phyloP scores from a whole-genome alignment of 2,888 invertebrate species.

The Coleophora deauratella region DNA sequence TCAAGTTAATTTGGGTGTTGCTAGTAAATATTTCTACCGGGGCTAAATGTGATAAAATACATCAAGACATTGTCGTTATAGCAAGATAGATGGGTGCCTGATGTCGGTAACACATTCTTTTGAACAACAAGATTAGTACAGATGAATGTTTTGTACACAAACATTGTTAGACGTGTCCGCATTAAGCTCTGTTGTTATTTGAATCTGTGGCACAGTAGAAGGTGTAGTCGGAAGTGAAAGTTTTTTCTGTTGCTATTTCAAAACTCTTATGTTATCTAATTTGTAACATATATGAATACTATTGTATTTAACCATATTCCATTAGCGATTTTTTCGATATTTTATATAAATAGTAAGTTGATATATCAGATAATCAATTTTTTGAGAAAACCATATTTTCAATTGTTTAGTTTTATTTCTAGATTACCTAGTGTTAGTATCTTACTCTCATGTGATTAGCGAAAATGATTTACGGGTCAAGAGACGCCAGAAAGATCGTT shows the following conservation, averaged over 20 bases:
- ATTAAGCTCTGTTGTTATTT: conserved; percentile 35
- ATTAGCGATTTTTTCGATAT: too few relatives aligned
- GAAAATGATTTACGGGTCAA: too few relatives aligned
- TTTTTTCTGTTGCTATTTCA: too few relatives aligned
- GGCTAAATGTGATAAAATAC: conserved; percentile 68
- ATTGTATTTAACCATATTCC: too few relatives aligned
- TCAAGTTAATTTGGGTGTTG: conserved; percentile 30
- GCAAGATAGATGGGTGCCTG: conserved; percentile 56
- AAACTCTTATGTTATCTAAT: too few relatives aligned
- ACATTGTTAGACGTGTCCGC: conserved; percentile 23
- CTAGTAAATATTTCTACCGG: conserved; percentile 61
- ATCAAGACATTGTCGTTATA: conserved; percentile 71
- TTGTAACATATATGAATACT: too few relatives aligned
- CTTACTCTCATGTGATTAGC: too few relatives aligned
- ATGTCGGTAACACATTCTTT: conserved; percentile 50
- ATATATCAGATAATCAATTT: too few relatives aligned
- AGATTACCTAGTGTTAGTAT: too few relatives aligned
- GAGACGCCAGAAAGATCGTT: not conserved
- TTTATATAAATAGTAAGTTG: too few relatives aligned
- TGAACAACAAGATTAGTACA: conserved; percentile 47
- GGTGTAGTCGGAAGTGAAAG: conserved; percentile 19
- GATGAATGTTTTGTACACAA: conserved; percentile 36
- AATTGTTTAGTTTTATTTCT: too few relatives aligned
- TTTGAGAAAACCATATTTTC: too few relatives aligned
- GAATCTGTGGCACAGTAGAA: conserved; percentile 23